Percentiles rank a stretch among this genome's conserved stretches.
phyloP scores from a whole-genome alignment of 2,888 invertebrate species.

The Pseudococcus viburni region DNA sequence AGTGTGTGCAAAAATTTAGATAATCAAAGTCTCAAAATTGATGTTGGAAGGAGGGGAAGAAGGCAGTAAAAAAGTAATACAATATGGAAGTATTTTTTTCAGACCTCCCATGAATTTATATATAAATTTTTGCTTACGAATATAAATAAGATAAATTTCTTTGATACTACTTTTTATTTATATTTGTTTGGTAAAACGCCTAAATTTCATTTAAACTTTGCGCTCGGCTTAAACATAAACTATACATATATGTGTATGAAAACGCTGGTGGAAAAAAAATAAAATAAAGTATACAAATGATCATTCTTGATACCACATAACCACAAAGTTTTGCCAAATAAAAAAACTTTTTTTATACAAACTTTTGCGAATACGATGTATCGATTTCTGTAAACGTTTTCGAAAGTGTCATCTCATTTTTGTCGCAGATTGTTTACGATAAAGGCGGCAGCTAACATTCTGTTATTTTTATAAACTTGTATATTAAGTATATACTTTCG shows the following conservation, averaged over 20 bases:
- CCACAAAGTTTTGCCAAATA: slow-evolving; percentile 44
- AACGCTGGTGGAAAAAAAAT: slow-evolving; percentile 25
- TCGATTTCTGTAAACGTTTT: slow-evolving; percentile 41
- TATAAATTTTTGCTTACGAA: slow-evolving; percentile 1
- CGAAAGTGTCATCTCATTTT: slow-evolving; percentile 46
- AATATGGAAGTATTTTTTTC: background rate
- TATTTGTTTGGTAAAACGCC: slow-evolving; percentile 29
- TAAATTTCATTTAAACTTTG: slow-evolving; percentile 51
- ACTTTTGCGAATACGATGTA: slow-evolving; percentile 24
- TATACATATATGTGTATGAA: slow-evolving; percentile 46
- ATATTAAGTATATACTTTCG: slow-evolving; percentile 22
- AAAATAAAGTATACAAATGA: slow-evolving; percentile 54
- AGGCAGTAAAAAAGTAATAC: background rate
- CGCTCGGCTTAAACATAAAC: slow-evolving; percentile 26
- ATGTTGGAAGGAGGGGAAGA: background rate
- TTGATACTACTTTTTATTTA: slow-evolving; percentile 34
- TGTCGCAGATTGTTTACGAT: slow-evolving; percentile 14
- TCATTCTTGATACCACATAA: slow-evolving; percentile 48
- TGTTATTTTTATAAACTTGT: slow-evolving; percentile 37
- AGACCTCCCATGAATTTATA: slow-evolving; percentile 7
- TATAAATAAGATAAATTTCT: slow-evolving; percentile 45
- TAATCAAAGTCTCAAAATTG: background rate
- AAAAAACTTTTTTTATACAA: slow-evolving; percentile 36
- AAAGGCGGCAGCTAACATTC: background rate
- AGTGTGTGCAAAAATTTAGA: background rate